phyloP scores from a whole-genome alignment of 2,113 vertebrate species.

The Tragelaphus scriptus region DNA sequence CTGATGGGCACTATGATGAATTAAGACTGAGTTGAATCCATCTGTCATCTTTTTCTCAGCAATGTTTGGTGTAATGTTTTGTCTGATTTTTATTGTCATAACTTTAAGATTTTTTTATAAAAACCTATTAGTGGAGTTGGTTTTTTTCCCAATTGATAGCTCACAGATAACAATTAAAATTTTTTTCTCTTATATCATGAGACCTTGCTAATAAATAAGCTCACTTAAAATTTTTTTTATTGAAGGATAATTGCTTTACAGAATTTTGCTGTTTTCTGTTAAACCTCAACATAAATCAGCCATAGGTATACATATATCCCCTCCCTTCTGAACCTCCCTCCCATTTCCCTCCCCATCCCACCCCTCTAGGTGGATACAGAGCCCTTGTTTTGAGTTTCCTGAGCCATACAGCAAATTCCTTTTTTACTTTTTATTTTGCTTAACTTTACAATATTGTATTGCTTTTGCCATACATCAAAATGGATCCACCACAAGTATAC shows the following conservation, averaged over 20 bases:
- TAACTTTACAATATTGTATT: too few relatives aligned
- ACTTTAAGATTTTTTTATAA: neutral
- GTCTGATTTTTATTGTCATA: neutral
- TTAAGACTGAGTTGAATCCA: neutral
- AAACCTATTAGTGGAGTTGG: neutral
- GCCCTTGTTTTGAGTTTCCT: neutral
- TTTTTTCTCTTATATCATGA: neutral
- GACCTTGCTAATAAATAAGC: neutral
- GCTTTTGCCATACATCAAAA: too few relatives aligned
- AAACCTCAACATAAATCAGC: neutral
- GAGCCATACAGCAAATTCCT: neutral
- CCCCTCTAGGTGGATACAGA: neutral
- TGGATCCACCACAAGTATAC: too few relatives aligned
- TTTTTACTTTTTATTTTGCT: too few relatives aligned
- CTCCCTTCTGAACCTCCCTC: neutral
- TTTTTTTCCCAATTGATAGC: neutral
- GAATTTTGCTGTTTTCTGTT: neutral
- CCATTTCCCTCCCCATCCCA: neutral
- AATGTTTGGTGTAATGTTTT: neutral
- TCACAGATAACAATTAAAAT: neutral
- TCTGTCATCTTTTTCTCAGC: neutral
- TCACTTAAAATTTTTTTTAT: neutral
- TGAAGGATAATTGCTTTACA: neutral
- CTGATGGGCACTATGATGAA: neutral
- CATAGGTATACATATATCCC: neutral